Evolutionary conservation across 2,113 vertebrate species (phyloP).

Genomic region (Misgurnus anguillicaudatus): DNA sequence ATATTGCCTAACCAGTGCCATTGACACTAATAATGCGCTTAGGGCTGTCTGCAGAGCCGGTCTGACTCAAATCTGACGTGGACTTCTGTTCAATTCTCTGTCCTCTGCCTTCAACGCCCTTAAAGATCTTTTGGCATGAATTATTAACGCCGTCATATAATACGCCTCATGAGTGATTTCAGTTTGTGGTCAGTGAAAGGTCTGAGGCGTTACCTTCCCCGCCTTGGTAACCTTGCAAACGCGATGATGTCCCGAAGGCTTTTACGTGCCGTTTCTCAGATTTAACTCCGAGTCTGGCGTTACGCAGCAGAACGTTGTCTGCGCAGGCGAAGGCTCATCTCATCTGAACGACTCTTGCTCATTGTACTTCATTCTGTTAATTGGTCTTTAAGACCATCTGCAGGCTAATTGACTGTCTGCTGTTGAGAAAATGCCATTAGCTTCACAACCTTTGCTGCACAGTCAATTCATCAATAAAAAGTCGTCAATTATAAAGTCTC

Average conservation of each 20-base stretch:
- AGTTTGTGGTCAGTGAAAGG: background rate
- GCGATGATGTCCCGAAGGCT: background rate
- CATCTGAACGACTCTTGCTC: constrained; percentile 16
- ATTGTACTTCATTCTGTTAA: constrained; percentile 30
- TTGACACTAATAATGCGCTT: background rate
- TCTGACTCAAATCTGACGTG: constrained; percentile 1
- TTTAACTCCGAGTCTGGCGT: background rate
- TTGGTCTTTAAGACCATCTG: constrained; percentile 51
- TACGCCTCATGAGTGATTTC: background rate
- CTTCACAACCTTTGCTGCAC: constrained; percentile 38
- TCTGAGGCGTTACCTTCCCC: background rate
- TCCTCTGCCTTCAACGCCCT: background rate
- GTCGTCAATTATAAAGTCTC: constrained; percentile 46
- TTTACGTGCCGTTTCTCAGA: background rate
- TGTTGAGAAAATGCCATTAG: constrained; percentile 69
- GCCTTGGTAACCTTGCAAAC: constrained; percentile 16
- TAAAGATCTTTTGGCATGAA: constrained; percentile 9
- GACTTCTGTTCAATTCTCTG: background rate
- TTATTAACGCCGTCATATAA: constrained; percentile 17
- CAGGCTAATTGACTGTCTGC: constrained; percentile 68
- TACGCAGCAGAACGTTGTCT: constrained; percentile 4
- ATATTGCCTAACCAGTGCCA: background rate
- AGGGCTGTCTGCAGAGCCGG: no score
- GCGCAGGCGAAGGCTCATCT: background rate
- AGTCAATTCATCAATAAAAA: constrained; percentile 44